Evolutionary conservation across 2,113 vertebrate genomes (phyloP).

Genomic region (Arothron firmamentum): DNA sequence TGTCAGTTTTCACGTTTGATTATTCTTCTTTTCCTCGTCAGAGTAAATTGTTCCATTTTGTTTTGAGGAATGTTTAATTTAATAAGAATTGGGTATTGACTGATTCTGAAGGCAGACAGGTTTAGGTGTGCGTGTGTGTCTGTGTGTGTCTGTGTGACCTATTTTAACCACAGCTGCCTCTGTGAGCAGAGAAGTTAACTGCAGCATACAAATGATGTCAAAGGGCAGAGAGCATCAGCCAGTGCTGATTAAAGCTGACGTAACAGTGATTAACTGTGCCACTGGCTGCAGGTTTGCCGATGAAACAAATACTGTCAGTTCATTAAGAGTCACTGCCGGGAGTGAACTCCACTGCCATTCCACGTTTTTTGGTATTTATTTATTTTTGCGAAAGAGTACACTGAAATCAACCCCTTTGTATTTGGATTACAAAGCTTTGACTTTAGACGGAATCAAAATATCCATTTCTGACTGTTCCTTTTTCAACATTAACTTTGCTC

Average conservation of each 20-base stretch:
- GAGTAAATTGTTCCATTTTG: too few species aligned
- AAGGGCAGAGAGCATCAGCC: conserved; percentile 31
- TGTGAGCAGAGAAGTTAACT: conserved; percentile 27
- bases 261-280: conserved; percentile 48
- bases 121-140: not conserved
- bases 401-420: too few species aligned
- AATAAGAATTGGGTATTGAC: too few species aligned
- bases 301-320: conserved; percentile 40
- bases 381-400: not conserved
- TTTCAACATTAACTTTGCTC: too few species aligned
- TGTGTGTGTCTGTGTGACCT: conserved; percentile 6
- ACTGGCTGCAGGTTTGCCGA: conserved; percentile 39
- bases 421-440: too few species aligned
- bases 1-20: too few species aligned
- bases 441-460: too few species aligned
- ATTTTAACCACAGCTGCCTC: conserved; percentile 36
- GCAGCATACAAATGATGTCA: conserved; percentile 48
- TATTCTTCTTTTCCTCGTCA: too few species aligned
- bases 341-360: conserved; percentile 12
- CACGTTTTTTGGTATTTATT: conserved; percentile 29
- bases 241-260: conserved; percentile 48
- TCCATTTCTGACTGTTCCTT: too few species aligned
- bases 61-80: too few species aligned
- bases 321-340: conserved; percentile 33
- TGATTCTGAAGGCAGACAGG: too few species aligned